A percentile compares a stretch with the other conserved stretches of the same genome.
These are phyloP conservation scores for Diorhabda carinulata DNA, from an alignment of 1,140 invertebrate genomes.

Conservation along the genomic window DNA sequence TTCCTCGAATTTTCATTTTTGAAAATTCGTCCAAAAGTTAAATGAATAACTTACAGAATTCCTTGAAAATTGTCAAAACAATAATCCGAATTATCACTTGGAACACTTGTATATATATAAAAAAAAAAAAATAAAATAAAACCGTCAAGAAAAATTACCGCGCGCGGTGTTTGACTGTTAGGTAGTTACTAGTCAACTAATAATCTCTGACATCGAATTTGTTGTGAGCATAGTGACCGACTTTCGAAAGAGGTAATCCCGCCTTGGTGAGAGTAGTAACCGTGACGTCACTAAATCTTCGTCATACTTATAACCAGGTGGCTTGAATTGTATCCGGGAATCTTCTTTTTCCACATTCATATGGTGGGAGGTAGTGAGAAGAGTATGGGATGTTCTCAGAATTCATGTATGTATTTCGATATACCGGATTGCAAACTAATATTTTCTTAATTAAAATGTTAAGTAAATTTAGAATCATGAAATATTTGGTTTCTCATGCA, in stretches of 20 bases:
- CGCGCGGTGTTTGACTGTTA: too few relatives aligned
- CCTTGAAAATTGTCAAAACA: too few relatives aligned
- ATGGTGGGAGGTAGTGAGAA: background rate
- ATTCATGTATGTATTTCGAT: background rate
- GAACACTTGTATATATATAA: too few relatives aligned
- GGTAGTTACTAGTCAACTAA: background rate
- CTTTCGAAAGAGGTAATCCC: conserved; percentile 41
- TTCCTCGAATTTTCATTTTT: too few relatives aligned
- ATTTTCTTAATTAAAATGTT: too few relatives aligned
- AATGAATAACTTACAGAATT: too few relatives aligned
- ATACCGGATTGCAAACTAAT: background rate
- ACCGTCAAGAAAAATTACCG: background rate
- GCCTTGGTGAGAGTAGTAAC: conserved; percentile 38
- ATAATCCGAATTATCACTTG: too few relatives aligned
- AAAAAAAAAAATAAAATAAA: background rate
- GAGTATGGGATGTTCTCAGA: background rate
- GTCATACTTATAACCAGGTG: conserved; percentile 27
- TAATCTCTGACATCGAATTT: background rate
- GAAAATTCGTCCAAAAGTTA: too few relatives aligned
- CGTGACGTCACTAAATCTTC: conserved; percentile 36
- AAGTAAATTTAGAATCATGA: too few relatives aligned
- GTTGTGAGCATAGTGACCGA: conserved; percentile 40
- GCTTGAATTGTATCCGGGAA: conserved; percentile 36
- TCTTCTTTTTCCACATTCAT: conserved; percentile 3
- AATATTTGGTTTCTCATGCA: too few relatives aligned